A percentile compares a stretch with the other conserved stretches of the same genome.
Conservation (phyloP, 2,113 vertebrate genomes). For the Murina feae region DNA sequence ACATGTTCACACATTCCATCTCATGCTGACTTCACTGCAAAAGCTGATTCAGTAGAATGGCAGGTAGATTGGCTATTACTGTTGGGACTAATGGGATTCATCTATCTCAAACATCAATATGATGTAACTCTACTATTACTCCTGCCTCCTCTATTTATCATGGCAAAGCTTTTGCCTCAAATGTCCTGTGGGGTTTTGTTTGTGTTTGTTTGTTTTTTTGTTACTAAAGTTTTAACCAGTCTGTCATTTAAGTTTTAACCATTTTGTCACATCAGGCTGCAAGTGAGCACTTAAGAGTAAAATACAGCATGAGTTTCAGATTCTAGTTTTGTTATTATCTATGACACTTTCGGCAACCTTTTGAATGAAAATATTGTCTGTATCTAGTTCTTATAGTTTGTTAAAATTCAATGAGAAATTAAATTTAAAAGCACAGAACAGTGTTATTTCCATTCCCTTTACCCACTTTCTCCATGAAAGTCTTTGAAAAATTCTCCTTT, state of each 20-base stretch:
- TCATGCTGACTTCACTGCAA: not conserved
- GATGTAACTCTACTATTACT: not conserved
- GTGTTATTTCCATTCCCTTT: not conserved
- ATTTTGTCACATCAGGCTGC: not conserved
- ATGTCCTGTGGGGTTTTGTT: not conserved
- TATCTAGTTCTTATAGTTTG: not conserved
- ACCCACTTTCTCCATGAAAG: not conserved
- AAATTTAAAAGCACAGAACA: not conserved
- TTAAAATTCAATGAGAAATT: not conserved
- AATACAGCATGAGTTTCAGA: not conserved
- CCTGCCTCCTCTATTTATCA: not conserved
- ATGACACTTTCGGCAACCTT: not conserved
- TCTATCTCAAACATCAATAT: not conserved
- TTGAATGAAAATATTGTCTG: not conserved
- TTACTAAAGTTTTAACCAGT: not conserved
- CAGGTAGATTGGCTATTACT: not conserved
- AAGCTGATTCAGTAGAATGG: not conserved
- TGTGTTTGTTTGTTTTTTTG: not conserved
- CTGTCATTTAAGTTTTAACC: not conserved
- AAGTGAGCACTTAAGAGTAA: not conserved
- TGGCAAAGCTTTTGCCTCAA: slow-evolving; percentile 80
- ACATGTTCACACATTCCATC: not conserved
- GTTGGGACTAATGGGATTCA: not conserved
- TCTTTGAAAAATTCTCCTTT: slow-evolving; percentile 1
- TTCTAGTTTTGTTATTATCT: not conserved